Evolutionary conservation across 2,797 vertebrate species (phyloP), one percentile per base, ranked within the genome.

Genomic region (Platyrinchus mystaceus): DNA sequence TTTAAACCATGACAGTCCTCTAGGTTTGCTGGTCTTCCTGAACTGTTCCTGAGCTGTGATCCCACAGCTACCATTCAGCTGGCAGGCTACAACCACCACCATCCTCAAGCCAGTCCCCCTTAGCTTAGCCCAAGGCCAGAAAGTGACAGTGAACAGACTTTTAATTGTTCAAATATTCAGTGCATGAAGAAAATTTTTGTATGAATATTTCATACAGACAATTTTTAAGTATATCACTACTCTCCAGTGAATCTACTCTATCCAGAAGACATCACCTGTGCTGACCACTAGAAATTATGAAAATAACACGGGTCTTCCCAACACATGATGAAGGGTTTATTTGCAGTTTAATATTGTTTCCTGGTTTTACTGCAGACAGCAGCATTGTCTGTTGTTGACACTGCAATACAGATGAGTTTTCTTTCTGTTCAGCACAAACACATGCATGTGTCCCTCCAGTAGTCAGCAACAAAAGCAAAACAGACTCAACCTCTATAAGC

Each of bases 391-490:
- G 10, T 3, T 73, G 50, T 84, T 79, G 46, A 73, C 66, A 60
- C 37, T 32, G 39, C 28, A 88, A 46, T 59, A 68, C 47, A 82
- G 73, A 74, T 36, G 70, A 91, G 69, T 53, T 93, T 56, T 76
- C 82, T 67, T 55, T 81, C 36, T 63, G 7, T 84, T 67, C 67
- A 74, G 59, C 47, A 86, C 59, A 84, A 52, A 80, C 30, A 17
- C 10, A 27, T 27, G 36, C 69, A 76, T 2, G 1, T 12, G 34
- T 74, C 84, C 66, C 67, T 86, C 63, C 41, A 82, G 67, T 9
- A 88, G 44, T 76, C 91, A 86, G 77, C 34, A 79, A 82, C 37
- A 84, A 96, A 90, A 84, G 37, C 49, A 50, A 93, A 88, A 23
- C 37, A 81, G 59, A 66, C 43, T 84, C 79, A 70, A 24, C 41